phyloP scores from a whole-genome alignment of 2,888 invertebrate genomes.

The Spilarctia lutea region DNA sequence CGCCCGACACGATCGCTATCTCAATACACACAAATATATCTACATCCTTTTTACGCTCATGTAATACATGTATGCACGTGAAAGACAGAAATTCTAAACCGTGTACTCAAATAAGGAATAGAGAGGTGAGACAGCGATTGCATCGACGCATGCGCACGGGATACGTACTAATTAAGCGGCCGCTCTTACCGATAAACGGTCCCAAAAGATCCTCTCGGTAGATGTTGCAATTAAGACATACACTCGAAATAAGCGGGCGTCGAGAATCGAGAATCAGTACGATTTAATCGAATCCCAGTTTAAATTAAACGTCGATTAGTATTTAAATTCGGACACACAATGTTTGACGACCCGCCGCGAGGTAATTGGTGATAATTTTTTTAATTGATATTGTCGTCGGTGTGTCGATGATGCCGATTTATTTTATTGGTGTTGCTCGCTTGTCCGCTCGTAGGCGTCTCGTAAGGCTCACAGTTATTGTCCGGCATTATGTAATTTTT shows the following conservation, averaged over 20 bases:
- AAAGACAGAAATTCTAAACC: conserved; percentile 56
- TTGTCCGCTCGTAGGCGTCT: conserved; percentile 37
- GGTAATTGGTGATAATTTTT: conserved; percentile 77
- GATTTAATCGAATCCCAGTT: conserved; percentile 71
- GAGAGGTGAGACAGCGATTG: conserved; percentile 77
- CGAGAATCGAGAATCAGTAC: conserved; percentile 64
- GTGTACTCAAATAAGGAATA: conserved; percentile 67
- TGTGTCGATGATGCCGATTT: conserved; percentile 56
- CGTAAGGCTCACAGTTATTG: conserved; percentile 36
- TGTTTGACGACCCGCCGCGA: conserved; percentile 72
- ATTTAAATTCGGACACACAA: conserved; percentile 74
- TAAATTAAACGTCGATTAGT: conserved; percentile 71
- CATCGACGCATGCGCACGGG: conserved; percentile 73
- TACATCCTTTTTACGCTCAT: conserved; percentile 59
- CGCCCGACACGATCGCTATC: conserved; percentile 79
- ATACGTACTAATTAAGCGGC: conserved; percentile 83
- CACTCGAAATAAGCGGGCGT: conserved; percentile 67
- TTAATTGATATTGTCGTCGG: conserved; percentile 70
- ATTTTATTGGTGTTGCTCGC: conserved; percentile 51
- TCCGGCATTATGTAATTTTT: conserved; percentile 50
- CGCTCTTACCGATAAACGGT: conserved; percentile 57
- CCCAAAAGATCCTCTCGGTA: conserved; percentile 53
- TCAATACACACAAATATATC: conserved; percentile 62
- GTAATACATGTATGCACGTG: conserved; percentile 38
- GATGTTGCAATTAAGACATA: conserved; percentile 76